Conservation (phyloP, 2,888 invertebrate species). For the Mayetiola destructor region DNA sequence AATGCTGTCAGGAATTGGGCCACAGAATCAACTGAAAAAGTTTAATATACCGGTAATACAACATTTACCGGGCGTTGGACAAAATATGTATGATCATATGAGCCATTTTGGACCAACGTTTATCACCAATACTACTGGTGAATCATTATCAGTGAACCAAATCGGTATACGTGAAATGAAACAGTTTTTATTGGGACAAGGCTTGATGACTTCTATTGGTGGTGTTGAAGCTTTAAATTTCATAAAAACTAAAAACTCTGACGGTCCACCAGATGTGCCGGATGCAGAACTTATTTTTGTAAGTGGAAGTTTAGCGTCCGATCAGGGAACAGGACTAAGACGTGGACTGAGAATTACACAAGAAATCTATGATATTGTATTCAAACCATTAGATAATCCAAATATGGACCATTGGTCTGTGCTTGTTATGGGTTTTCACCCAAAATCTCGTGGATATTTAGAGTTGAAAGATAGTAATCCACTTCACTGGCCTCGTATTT, state of each 20-base stretch:
- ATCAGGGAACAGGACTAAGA: constrained; percentile 41
- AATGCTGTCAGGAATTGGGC: constrained; percentile 67
- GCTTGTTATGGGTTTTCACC: constrained; percentile 56
- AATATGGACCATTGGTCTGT: constrained; percentile 43
- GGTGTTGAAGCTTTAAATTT: constrained; percentile 54
- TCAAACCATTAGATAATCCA: constrained; percentile 39
- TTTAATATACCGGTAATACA: constrained; percentile 44
- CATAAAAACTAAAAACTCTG: constrained; percentile 42
- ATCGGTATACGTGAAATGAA: constrained; percentile 14
- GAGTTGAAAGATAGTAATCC: constrained; percentile 58
- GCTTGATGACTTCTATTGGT: constrained; percentile 41
- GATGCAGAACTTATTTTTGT: constrained; percentile 52
- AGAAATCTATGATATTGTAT: constrained; percentile 41
- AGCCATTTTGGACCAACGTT: constrained; percentile 34
- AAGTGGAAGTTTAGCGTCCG: constrained; percentile 47
- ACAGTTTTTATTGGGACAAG: constrained; percentile 30
- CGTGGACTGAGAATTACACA: constrained; percentile 43
- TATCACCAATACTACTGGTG: constrained; percentile 28
- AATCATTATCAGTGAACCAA: constrained; percentile 20
- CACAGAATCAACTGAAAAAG: constrained; percentile 38
- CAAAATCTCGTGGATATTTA: constrained; percentile 55
- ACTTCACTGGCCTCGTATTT: constrained; percentile 57
- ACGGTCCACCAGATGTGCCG: constrained; percentile 45
- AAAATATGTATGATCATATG: constrained; percentile 44
- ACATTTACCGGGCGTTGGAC: constrained; percentile 49